Evolutionary conservation across 1,140 invertebrate genomes (phyloP).

Genomic region (Saccostrea cuccullata): DNA sequence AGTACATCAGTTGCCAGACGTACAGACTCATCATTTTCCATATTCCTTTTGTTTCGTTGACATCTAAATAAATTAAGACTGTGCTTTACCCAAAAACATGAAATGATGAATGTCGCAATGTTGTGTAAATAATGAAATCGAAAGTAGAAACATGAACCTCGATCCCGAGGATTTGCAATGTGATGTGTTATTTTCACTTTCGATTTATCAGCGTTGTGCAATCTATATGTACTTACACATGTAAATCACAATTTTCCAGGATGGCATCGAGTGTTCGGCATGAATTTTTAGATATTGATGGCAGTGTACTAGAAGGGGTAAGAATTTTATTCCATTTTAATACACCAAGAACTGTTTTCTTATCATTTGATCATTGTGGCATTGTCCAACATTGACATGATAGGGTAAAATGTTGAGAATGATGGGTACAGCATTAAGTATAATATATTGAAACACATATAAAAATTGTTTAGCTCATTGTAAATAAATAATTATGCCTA

Average conservation of each 20-base stretch:
- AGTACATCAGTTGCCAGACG: constrained; percentile 48
- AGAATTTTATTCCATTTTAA: neutral
- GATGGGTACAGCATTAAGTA: too few relatives aligned
- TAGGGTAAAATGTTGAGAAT: too few relatives aligned
- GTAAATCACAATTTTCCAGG: neutral
- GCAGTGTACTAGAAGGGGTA: constrained; percentile 40
- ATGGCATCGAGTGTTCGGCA: neutral
- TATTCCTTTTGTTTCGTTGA: neutral
- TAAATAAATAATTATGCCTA: too few relatives aligned
- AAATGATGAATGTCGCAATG: neutral
- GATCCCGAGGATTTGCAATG: constrained; percentile 7
- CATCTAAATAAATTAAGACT: neutral
- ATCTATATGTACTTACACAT: neutral
- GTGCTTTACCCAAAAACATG: neutral
- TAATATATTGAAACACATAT: too few relatives aligned
- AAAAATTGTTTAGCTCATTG: too few relatives aligned
- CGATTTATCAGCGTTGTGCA: constrained; percentile 34
- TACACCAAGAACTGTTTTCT: too few relatives aligned
- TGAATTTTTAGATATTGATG: constrained; percentile 34
- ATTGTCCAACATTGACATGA: too few relatives aligned
- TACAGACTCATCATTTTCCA: constrained; percentile 14
- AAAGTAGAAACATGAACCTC: neutral
- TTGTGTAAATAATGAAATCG: neutral
- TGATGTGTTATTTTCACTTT: constrained; percentile 21
- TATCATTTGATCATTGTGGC: too few relatives aligned